These are phyloP conservation scores for Hormaphis cornu DNA, from an alignment of 1,140 invertebrate genomes.

Conservation along the genomic window DNA sequence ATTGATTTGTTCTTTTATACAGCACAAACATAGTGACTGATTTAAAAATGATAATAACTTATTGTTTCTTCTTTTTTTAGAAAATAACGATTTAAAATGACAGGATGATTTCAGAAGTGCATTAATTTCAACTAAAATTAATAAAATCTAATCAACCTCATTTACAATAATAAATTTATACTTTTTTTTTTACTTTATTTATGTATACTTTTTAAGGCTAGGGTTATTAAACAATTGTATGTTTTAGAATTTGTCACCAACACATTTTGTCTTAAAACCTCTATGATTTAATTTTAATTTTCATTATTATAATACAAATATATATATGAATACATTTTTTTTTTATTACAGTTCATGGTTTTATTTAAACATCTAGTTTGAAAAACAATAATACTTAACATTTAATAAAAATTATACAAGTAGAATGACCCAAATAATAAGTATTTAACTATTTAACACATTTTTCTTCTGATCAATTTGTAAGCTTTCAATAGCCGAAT, in stretches of 20 bases:
- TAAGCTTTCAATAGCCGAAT: conserved; percentile 39
- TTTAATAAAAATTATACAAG: conserved; percentile 7
- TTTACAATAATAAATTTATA: background rate
- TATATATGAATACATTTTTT: conserved; percentile 7
- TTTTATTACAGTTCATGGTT: conserved; percentile 1
- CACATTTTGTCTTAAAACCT: background rate
- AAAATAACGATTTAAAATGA: background rate
- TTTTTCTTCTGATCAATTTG: conserved; percentile 35
- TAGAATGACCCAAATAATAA: conserved; percentile 5
- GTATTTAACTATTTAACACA: conserved; percentile 20
- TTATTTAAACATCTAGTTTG: background rate
- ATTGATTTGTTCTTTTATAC: background rate
- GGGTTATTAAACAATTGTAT: background rate
- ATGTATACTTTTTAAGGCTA: background rate
- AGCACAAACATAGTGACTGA: background rate
- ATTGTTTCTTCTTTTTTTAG: background rate
- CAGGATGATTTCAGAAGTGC: too few relatives aligned
- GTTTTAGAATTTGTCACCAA: background rate
- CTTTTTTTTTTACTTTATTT: background rate
- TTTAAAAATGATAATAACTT: too few relatives aligned
- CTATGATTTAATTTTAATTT: background rate
- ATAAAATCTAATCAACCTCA: background rate
- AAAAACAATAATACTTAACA: too few relatives aligned
- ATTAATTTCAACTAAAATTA: background rate
- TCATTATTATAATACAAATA: conserved; percentile 3